Evolutionary conservation across 2,113 vertebrate species (phyloP), one percentile per base, ranked within the genome.

Genomic region (Litocranius walleri): DNA sequence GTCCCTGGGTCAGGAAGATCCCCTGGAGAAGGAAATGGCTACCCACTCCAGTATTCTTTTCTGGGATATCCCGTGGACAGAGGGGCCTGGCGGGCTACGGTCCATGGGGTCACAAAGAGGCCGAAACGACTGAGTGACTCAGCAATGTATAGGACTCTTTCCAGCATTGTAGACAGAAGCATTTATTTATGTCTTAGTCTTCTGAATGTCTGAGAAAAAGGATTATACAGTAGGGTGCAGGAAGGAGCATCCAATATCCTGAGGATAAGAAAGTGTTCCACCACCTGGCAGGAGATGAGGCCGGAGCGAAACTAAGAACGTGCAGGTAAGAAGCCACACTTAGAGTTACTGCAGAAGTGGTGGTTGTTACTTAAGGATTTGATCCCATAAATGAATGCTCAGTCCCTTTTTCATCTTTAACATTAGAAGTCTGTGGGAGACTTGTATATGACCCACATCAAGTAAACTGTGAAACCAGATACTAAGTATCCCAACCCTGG

Each of bases 101-200:
- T 74, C 71, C 12, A 7, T 43, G 71, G 36, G 71, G 6, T 77
- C 23, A 43, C 40, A 77, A 77, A 43, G 71, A 77, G 23, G 25
- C 23, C 6, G 0, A 27, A 40, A 43, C 1, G 12, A 77, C 71
- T 77, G 36, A 77, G 40, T 0, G 0, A 77, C 40, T 25, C 3
- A 77, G 71, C 48, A 19, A 82, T 93, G 98, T 64, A 97, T 57
- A 62, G 96, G 64, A 64, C 94, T 98, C 90, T 30, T 64, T 96
- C 97, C 93, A 97, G 87, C 96, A 85, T 45, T 61, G 88, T 7
- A 84, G 96, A 83, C 78, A 97, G 97, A 94, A 85, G 27, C 82
- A 56, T 98, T 67, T 97, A 97, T 97, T 95, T 98, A 80, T 96
- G 48, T 81, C 45, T 85, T 62, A 78, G 71, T 71, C 29, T 29